These are phyloP conservation scores for Arctocebus calabarensis DNA, from an alignment of 2,797 vertebrate species.

Conservation along the genomic window DNA sequence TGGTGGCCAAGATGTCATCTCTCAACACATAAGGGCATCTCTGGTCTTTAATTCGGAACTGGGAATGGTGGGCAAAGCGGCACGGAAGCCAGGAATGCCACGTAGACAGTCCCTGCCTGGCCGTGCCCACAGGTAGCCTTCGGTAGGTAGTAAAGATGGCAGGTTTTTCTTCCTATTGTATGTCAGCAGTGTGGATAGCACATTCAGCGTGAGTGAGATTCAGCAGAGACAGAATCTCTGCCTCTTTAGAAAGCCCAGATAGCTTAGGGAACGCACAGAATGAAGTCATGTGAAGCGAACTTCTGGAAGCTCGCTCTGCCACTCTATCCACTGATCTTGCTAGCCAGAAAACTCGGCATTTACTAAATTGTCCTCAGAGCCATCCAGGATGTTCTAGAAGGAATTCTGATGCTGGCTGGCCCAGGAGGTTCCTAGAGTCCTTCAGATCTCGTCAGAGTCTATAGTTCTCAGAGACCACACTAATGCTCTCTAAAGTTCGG, in stretches of 20 bases:
- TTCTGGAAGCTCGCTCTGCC: not conserved
- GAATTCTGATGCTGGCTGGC: not conserved
- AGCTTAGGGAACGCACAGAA: not conserved
- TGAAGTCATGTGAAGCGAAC: not conserved
- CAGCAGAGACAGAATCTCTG: not conserved
- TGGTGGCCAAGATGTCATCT: not conserved
- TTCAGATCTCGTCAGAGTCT: not conserved
- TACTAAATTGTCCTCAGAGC: not conserved
- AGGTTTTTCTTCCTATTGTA: not conserved
- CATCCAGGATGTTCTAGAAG: not conserved
- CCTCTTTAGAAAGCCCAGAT: not conserved
- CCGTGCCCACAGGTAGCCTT: not conserved
- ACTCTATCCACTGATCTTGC: not conserved
- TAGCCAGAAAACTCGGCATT: not conserved
- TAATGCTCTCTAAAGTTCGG: not conserved
- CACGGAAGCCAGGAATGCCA: not conserved
- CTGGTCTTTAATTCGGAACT: not conserved
- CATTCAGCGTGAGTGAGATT: not conserved
- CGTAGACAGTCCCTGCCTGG: not conserved
- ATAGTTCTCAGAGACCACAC: too few species aligned
- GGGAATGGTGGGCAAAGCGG: not conserved
- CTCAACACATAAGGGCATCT: not conserved
- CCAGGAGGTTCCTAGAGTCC: not conserved
- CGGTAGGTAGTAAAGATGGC: not conserved
- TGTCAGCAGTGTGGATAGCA: not conserved